Evolutionary conservation across 64 coral and sea anemone genomes (phyloP).

Genomic region (Cladopsammia gracilis): DNA sequence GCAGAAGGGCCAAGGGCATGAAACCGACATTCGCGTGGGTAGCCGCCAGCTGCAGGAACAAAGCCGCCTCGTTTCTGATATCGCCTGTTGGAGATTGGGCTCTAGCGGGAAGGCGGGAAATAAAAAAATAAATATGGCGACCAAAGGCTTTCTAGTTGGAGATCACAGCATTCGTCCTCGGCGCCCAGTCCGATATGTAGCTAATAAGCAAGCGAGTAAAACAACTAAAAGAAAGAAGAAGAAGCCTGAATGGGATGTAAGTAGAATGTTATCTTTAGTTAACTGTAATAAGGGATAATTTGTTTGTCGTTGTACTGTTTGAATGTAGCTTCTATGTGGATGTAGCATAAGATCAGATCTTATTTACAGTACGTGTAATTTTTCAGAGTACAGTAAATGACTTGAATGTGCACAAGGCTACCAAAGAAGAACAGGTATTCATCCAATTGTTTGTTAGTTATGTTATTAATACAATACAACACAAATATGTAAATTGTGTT

Average conservation of each 20-base stretch:
- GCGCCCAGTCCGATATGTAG: conserved; percentile 20
- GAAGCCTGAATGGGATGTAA: conserved; percentile 81
- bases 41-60: neutral
- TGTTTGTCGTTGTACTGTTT: neutral
- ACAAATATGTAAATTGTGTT: no score
- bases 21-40: no score
- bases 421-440: conserved; percentile 65
- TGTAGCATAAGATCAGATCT: no score
- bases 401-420: conserved; percentile 63
- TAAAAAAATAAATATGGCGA: conserved; percentile 66
- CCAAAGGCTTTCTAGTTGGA: conserved; percentile 68
- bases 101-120: conserved; percentile 49
- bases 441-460: no score
- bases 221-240: conserved; percentile 52
- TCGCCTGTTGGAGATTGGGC: neutral
- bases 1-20: no score
- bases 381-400: conserved; percentile 67
- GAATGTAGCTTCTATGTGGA: no score
- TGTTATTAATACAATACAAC: no score
- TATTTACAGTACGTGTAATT: neutral
- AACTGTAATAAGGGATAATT: no score
- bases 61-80: neutral
- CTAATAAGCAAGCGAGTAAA: conserved; percentile 26
- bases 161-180: conserved; percentile 22
- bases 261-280: neutral